Evolutionary conservation across 2,888 invertebrate genomes (phyloP).

Genomic region (Hecatera dysodea): DNA sequence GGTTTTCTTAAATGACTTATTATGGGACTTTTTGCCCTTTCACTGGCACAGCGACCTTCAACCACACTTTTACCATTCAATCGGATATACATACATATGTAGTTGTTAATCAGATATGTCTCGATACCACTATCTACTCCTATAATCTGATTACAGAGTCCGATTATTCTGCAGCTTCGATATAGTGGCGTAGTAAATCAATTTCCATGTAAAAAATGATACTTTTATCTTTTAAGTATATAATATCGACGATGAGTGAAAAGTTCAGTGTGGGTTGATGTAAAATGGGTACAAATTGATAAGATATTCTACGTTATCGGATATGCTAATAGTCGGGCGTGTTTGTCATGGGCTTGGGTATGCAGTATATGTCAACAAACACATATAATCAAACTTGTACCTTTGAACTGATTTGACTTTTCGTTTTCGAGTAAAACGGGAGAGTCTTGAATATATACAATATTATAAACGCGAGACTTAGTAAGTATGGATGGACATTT

Average conservation of each 20-base stretch:
- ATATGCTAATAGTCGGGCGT: constrained; percentile 16
- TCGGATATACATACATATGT: too few species aligned
- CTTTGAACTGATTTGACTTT: background rate
- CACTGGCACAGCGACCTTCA: background rate
- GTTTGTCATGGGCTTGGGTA: background rate
- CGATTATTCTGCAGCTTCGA: background rate
- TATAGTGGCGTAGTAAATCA: background rate
- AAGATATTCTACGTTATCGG: constrained; percentile 15
- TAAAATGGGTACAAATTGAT: constrained; percentile 28
- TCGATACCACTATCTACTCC: constrained; percentile 18
- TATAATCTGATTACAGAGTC: constrained; percentile 42
- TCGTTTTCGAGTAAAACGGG: background rate
- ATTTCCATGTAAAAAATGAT: constrained; percentile 1
- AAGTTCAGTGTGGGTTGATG: background rate
- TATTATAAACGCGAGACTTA: too few species aligned
- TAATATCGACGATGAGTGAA: constrained; percentile 1
- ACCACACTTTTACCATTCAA: background rate
- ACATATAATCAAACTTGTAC: constrained; percentile 13
- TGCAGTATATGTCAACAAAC: background rate
- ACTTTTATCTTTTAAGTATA: constrained; percentile 16
- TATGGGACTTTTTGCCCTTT: background rate
- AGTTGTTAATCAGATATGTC: constrained; percentile 40
- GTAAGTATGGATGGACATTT: too few species aligned
- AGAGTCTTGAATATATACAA: background rate
- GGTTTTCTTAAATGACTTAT: background rate